Percentiles rank a stretch among this genome's conserved stretches.
Evolutionary conservation across 2,113 vertebrate species (phyloP).

Genomic region (Python bivittatus): DNA sequence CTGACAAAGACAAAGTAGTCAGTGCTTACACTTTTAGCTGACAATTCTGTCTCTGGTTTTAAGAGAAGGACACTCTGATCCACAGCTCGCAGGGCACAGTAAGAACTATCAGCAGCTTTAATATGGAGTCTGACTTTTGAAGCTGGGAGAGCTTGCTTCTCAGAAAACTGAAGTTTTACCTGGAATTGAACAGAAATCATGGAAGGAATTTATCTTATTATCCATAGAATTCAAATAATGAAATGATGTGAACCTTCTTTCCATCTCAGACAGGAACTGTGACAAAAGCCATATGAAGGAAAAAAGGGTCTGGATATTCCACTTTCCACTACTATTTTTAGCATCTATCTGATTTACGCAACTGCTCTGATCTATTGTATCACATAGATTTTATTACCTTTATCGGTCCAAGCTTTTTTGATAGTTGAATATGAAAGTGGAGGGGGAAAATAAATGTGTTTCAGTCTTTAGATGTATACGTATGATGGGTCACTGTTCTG

Average conservation of each 20-base stretch:
- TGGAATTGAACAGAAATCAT: conserved; percentile 51
- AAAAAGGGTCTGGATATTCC: background rate
- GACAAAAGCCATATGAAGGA: too few relatives aligned
- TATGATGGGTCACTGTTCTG: background rate
- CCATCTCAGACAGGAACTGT: background rate
- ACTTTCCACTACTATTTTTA: background rate
- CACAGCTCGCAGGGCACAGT: conserved; percentile 83
- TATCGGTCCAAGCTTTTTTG: background rate
- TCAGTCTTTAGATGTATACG: background rate
- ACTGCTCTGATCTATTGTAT: too few relatives aligned
- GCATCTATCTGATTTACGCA: background rate
- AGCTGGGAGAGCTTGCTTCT: conserved; percentile 68
- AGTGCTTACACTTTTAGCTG: conserved; percentile 49
- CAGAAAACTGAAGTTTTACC: conserved; percentile 81
- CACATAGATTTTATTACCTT: background rate
- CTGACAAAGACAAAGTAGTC: background rate
- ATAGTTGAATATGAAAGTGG: background rate
- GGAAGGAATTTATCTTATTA: background rate
- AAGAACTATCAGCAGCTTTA: conserved; percentile 75
- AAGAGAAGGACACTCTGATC: conserved; percentile 83
- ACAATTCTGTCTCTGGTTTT: conserved; percentile 57
- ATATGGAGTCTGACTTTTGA: conserved; percentile 69
- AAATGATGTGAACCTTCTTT: background rate
- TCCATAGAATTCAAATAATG: background rate
- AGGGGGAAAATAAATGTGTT: background rate